These are phyloP conservation scores for Drosophila birchii DNA, from an alignment of 2,888 invertebrate species.

Conservation along the genomic window DNA sequence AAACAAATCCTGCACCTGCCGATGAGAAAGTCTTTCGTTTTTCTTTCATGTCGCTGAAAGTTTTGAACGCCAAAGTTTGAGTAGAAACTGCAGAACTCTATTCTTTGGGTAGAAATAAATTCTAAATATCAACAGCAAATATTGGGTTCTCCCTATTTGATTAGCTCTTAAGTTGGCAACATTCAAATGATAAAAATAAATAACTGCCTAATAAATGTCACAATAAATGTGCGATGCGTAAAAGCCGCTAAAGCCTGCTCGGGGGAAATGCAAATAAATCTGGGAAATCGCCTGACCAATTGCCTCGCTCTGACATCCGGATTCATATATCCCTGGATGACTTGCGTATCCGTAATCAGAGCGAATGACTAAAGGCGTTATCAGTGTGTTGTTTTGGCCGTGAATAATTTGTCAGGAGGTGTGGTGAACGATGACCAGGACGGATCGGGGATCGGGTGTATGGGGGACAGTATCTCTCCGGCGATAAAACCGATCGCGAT, in stretches of 20 bases:
- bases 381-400: slow-evolving; percentile 24
- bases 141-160: too few species aligned
- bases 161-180: not conserved
- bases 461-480: slow-evolving; percentile 6
- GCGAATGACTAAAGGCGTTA: slow-evolving; percentile 28
- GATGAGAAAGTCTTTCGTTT: not conserved
- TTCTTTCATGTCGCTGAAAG: too few species aligned
- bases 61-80: too few species aligned
- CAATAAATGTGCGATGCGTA: slow-evolving; percentile 9
- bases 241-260: not conserved
- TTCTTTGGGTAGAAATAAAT: not conserved
- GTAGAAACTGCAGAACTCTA: not conserved
- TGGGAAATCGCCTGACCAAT: slow-evolving; percentile 17
- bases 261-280: slow-evolving; percentile 13
- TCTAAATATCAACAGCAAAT: too few species aligned
- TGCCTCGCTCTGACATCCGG: slow-evolving; percentile 21
- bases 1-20: not conserved
- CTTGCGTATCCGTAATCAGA: slow-evolving; percentile 25
- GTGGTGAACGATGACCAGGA: slow-evolving; percentile 8
- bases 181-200: slow-evolving; percentile 21
- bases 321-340: slow-evolving; percentile 25
- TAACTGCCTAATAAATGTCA: slow-evolving; percentile 27
- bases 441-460: slow-evolving; percentile 1
- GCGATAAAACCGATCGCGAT: slow-evolving; percentile 51
- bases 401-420: slow-evolving; percentile 11